phyloP scores from a whole-genome alignment of 2,797 vertebrate species.

The Hydrocynus forskahlii region DNA sequence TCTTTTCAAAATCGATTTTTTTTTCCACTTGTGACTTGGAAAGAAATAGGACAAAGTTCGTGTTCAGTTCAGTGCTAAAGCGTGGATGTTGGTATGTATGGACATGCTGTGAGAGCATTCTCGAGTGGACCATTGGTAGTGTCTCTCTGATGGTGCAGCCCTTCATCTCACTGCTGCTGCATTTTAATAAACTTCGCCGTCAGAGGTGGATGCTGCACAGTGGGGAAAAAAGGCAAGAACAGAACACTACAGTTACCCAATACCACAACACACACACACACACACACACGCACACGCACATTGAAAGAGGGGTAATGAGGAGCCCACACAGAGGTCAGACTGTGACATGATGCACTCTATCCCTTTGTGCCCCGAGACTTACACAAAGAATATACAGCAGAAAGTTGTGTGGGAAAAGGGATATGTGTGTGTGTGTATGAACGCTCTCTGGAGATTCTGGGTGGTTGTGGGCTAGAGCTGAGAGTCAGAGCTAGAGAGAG shows the following conservation, averaged over 20 bases:
- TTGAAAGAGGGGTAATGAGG: neutral
- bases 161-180: slow-evolving; percentile 9
- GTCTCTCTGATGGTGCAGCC: slow-evolving; percentile 33
- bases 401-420: slow-evolving; percentile 15
- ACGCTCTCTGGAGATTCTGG: slow-evolving; percentile 38
- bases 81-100: neutral
- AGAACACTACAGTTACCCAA: slow-evolving; percentile 52
- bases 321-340: slow-evolving; percentile 36
- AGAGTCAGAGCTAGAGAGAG: slow-evolving; percentile 1
- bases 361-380: slow-evolving; percentile 23
- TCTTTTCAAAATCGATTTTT: neutral
- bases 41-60: neutral
- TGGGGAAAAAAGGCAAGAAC: slow-evolving; percentile 40
- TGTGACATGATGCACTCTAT: slow-evolving; percentile 45
- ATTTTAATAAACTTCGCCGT: slow-evolving; percentile 35
- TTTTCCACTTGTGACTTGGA: neutral
- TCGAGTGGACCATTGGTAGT: neutral
- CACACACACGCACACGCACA: slow-evolving; percentile 4
- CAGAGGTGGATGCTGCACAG: slow-evolving; percentile 32
- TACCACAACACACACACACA: slow-evolving; percentile 40
- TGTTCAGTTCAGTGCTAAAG: slow-evolving; percentile 6
- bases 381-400: slow-evolving; percentile 34
- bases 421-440: neutral
- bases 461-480: slow-evolving; percentile 12
- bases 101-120: slow-evolving; percentile 12